phyloP scores from a whole-genome alignment of 1,140 invertebrate species.

The Ephestia elutella region DNA sequence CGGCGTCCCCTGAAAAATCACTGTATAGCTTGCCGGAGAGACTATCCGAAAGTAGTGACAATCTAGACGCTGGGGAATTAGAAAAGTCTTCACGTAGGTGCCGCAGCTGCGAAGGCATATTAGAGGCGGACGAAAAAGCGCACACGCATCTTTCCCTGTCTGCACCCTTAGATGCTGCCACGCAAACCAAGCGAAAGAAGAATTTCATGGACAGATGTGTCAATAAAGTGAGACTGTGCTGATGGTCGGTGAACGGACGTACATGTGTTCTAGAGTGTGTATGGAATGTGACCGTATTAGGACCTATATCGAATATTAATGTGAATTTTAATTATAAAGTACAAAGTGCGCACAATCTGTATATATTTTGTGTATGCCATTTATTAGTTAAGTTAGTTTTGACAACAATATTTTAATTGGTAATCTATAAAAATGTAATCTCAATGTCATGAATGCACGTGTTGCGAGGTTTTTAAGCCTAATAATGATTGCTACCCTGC shows the following conservation, averaged over 20 bases:
- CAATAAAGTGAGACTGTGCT: constrained; percentile 83
- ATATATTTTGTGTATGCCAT: constrained; percentile 64
- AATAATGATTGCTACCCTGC: constrained; percentile 49
- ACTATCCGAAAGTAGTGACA: constrained; percentile 58
- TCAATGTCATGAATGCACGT: constrained; percentile 55
- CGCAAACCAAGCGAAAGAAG: constrained; percentile 77
- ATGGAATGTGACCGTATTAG: constrained; percentile 46
- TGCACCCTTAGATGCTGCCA: constrained; percentile 57
- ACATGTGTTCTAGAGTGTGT: constrained; percentile 51
- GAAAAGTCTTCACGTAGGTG: constrained; percentile 51
- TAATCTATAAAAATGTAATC: constrained; percentile 59
- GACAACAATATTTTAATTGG: constrained; percentile 41
- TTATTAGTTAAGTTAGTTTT: constrained; percentile 43
- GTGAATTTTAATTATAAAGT: constrained; percentile 66
- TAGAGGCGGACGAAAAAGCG: constrained; percentile 57
- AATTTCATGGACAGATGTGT: constrained; percentile 87
- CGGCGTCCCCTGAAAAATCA: constrained; percentile 53
- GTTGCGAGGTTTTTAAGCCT: constrained; percentile 34
- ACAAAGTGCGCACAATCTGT: constrained; percentile 68
- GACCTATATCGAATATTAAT: constrained; percentile 58
- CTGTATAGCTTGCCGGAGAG: constrained; percentile 57
- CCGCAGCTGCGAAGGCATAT: constrained; percentile 64
- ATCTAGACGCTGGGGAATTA: constrained; percentile 40
- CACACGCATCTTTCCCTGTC: constrained; percentile 58
- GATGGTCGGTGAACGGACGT: constrained; percentile 33